Conservation (phyloP, 2,888 invertebrate species). For the Sphinx pinastri region DNA sequence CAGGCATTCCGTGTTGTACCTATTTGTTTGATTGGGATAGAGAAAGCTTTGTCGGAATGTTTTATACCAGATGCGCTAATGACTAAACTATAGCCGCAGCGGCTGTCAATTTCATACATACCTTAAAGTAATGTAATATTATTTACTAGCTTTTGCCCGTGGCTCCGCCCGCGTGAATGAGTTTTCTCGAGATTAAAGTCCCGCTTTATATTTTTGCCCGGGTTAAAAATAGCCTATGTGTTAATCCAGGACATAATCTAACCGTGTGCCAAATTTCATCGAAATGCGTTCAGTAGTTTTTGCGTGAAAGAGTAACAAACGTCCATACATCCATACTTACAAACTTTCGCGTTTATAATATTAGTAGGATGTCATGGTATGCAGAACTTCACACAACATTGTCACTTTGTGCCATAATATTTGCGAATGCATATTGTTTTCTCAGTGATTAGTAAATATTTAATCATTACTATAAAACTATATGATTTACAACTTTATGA, state of each 20-base stretch:
- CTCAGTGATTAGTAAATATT: neutral
- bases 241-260: too few species aligned
- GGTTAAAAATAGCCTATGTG: too few species aligned
- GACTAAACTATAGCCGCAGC: neutral
- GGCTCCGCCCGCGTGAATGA: too few species aligned
- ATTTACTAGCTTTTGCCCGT: neutral
- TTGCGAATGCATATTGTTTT: neutral
- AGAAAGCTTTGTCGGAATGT: neutral
- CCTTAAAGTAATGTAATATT: neutral
- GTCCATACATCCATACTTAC: too few species aligned
- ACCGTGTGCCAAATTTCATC: too few species aligned
- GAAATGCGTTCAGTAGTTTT: too few species aligned
- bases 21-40: neutral
- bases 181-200: too few species aligned
- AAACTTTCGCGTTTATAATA: too few species aligned
- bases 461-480: neutral
- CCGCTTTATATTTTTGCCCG: too few species aligned
- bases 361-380: neutral
- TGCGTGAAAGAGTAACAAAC: too few species aligned
- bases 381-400: neutral
- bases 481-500: too few species aligned
- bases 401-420: neutral
- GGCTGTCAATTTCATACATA: neutral
- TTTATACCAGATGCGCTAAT: neutral
- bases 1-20: too few species aligned